Conservation (phyloP, 1,140 invertebrate species). For the Mercenaria mercenaria region DNA sequence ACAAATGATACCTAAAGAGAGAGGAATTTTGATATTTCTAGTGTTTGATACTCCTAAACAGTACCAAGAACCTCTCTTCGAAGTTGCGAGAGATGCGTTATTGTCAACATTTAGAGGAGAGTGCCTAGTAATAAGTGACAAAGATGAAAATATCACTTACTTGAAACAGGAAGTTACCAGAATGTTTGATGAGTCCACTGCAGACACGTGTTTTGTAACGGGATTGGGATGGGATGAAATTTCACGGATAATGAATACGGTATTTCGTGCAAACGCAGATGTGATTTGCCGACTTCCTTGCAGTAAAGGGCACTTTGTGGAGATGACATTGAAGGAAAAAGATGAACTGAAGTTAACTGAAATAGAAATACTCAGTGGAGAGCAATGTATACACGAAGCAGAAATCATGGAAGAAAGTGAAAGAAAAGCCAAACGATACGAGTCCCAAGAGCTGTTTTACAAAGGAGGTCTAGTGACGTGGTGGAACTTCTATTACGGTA, state of each 20-base stretch:
- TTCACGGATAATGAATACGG: slow-evolving; percentile 19
- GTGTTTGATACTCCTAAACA: neutral
- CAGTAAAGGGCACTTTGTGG: neutral
- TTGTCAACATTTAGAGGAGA: neutral
- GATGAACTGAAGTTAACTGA: slow-evolving; percentile 12
- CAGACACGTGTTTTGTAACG: neutral
- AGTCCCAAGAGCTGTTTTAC: slow-evolving; percentile 22
- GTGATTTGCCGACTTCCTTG: slow-evolving; percentile 23
- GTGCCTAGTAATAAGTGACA: slow-evolving; percentile 12
- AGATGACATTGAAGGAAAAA: slow-evolving; percentile 42
- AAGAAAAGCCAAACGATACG: neutral
- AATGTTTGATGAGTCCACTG: neutral
- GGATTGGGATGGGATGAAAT: slow-evolving; percentile 5
- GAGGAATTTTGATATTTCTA: slow-evolving; percentile 34
- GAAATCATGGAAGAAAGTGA: slow-evolving; percentile 2
- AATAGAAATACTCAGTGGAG: slow-evolving; percentile 41
- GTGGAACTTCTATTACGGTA: slow-evolving; percentile 51
- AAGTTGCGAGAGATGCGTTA: slow-evolving; percentile 14
- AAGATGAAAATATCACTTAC: neutral
- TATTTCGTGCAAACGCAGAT: neutral
- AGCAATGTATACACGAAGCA: slow-evolving; percentile 26
- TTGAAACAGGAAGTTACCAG: slow-evolving; percentile 12
- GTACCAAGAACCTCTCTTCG: slow-evolving; percentile 11
- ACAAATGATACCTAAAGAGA: slow-evolving; percentile 8
- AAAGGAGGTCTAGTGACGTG: slow-evolving; percentile 27